Percentiles rank a stretch among this genome's conserved stretches.
Evolutionary conservation across 2,113 vertebrate species (phyloP).

Genomic region (Potamarius usumacintae): DNA sequence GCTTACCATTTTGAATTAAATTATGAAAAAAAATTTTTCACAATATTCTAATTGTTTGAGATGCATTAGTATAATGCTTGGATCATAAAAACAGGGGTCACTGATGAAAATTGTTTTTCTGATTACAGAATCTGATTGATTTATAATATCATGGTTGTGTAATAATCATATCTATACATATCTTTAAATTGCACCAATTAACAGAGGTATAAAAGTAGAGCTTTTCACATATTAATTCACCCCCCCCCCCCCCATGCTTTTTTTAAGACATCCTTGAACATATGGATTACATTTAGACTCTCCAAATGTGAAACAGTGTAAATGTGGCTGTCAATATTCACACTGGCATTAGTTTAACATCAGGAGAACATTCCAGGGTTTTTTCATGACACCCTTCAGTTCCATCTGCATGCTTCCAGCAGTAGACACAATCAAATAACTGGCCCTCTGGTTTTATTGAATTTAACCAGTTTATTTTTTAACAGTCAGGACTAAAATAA

Average conservation of each 20-base stretch:
- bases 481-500: not conserved
- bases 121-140: not conserved
- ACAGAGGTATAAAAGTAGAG: not conserved
- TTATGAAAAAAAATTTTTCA: too few species aligned
- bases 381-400: slow-evolving; percentile 19
- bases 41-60: too few species aligned
- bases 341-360: slow-evolving; percentile 1
- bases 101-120: not conserved
- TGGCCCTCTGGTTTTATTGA: not conserved
- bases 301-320: slow-evolving; percentile 6
- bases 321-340: slow-evolving; percentile 40
- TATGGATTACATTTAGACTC: not conserved
- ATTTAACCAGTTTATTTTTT: slow-evolving; percentile 2
- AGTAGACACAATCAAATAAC: not conserved
- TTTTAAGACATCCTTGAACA: not conserved
- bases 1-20: too few species aligned
- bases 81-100: not conserved
- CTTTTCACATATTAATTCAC: not conserved
- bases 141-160: not conserved
- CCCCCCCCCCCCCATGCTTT: not conserved
- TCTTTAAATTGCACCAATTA: not conserved
- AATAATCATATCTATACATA: not conserved
- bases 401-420: not conserved
- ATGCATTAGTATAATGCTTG: too few species aligned
- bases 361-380: slow-evolving; percentile 8